Base-by-base conservation (phyloP, 2,113 vertebrate genomes). In the Stercorarius parasiticus region DNA sequence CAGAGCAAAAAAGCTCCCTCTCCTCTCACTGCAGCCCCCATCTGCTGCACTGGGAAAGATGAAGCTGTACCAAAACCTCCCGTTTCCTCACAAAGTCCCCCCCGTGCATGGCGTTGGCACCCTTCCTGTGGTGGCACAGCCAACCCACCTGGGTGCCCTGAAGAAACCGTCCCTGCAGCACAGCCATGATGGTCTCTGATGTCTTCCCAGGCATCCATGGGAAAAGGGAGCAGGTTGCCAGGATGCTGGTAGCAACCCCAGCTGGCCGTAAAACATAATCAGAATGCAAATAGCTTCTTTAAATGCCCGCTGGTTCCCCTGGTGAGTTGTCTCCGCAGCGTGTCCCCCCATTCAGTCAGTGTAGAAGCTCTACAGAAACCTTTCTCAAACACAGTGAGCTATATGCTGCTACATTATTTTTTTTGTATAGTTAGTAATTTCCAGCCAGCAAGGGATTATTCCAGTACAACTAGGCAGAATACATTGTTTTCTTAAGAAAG, bases 381-480 rank as follows among this genome's bases (percentile, higher is more conserved):
- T 36, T 38, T 47, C 77, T 58, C 53, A 69, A 82, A 72, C 34
- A 67, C 9, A 82, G 64, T 10, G 47, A 90, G 79, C 56, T 77
- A 80, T 0, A 2, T 62, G n/a, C 56, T 71, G 26, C 38, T 50
- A 56, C 10, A 1, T 15, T 53, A 16, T 58, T 70, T 79, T 52
- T 78, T 61, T 72, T n/a, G 1, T 7, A 26, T 25, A 78, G 52
- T 40, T 6, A 82, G 70, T 9, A 17, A 90, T 80, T 91, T 94
- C 45, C 66, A 95, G 69, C 34, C 64, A 91, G 81, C n/a, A 71
- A 58, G 13, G 6, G 59, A 64, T 47, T 72, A 38, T 22, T 76
- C 79, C 84, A 85, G 49, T 65, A 87, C 91, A 90, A 65, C 22
- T 43, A 69, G 45, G 66, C 91, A 91, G 82, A 94, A 96, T 66